Base-by-base conservation (phyloP, 2,888 invertebrate genomes). In the Malthinus seriepunctatus region DNA sequence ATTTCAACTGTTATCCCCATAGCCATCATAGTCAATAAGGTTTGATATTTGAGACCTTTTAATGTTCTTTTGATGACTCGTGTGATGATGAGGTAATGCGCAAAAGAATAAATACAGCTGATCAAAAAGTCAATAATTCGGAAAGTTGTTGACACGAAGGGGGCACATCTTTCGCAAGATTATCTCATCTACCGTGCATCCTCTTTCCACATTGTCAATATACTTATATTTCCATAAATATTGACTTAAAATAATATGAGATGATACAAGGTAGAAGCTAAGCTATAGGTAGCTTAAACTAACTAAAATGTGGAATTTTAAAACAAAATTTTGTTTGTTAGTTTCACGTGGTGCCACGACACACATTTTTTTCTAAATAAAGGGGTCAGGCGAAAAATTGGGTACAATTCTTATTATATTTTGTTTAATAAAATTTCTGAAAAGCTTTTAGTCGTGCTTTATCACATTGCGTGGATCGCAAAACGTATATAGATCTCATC, bases 381-480 rank as follows among this genome's bases (percentile, higher is more conserved):
- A 59, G 51, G 54, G 59, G 54, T 54, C 50, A 54, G 47, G 34
- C 45, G 39, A 23, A 50, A 52, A 46, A 49, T 23, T 35, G 48
- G 57, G 49, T 35, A 49, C 44, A 60, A 61, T 67, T 67, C 67
- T 68, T 66, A 67, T 67, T 5, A 5, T 23, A 23, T 5, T 23
- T 23, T 23, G 67, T 71, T 67, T 65, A 67, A 69, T 69, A 69
- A 65, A 67, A 66, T 67, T 71, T 69, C 68, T 64, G 66, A 73
- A 77, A 76, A 73, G 76, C 78, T 78, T 78, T 78, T 78, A 78
- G 77, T 74, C 69, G 72, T 69, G 70, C 63, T 66, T 63, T 77
- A 78, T 78, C 78, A 66, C 67, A 50, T 77, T 62, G 78, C 78
- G 76, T 78, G 78, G 65, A 78, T 78, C 78, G 70, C 61, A 60